phyloP scores from a whole-genome alignment of 2,113 vertebrate genomes.

The Echinops telfairi region DNA sequence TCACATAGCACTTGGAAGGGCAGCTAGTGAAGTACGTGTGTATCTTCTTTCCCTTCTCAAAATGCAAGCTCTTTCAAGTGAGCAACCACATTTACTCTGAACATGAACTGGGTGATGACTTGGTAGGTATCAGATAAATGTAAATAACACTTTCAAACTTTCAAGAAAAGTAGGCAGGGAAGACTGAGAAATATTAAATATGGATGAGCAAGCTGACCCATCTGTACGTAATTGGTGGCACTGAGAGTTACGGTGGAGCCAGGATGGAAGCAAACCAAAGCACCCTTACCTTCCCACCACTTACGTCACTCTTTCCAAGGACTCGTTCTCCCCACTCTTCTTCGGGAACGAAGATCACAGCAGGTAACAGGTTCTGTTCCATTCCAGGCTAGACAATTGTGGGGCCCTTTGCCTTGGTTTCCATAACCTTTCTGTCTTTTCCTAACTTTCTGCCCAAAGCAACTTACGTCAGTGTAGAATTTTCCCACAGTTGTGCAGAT shows the following conservation, averaged over 20 bases:
- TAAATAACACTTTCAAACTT: not conserved
- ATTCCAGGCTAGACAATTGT: not conserved
- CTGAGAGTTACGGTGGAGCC: not conserved
- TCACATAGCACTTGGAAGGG: not conserved
- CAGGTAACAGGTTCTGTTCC: not conserved
- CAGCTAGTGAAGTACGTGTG: not conserved
- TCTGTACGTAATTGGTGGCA: not conserved
- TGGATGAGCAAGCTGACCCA: not conserved
- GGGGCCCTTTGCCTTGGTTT: not conserved
- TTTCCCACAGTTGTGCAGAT: not conserved
- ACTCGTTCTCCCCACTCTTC: not conserved
- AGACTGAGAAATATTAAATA: not conserved
- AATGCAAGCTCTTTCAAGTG: not conserved
- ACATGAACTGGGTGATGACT: not conserved
- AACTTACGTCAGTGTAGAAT: not conserved
- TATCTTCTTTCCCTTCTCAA: not conserved
- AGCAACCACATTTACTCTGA: not conserved
- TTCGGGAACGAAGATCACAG: not conserved
- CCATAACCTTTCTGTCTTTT: not conserved
- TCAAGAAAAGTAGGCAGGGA: not conserved
- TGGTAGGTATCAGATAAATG: not conserved
- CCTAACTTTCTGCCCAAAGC: not conserved
- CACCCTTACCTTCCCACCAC: not conserved
- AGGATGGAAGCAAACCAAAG: not conserved
- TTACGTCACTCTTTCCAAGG: not conserved